Evolutionary conservation across 2,113 vertebrate species (phyloP), one percentile per base, ranked within the genome.

Genomic region (Alectura lathami): DNA sequence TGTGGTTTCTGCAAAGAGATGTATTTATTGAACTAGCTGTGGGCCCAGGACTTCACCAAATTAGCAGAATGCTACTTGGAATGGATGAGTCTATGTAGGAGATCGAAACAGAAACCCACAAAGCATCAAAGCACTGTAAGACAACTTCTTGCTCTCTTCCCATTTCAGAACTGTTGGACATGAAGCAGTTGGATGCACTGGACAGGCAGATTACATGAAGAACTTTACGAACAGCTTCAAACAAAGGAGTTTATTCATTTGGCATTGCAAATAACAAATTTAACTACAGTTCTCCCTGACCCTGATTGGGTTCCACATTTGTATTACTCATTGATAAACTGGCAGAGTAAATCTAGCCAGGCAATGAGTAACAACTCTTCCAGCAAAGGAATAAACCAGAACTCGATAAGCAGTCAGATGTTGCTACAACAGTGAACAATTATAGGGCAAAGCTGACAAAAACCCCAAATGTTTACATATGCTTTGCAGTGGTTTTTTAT

Each of bases 21-120:
- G 9, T 63, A 93, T 95, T 95, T 96, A 81, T 69, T 89, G 88
- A 96, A 88, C 94, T 84, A 94, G 62, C 72, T 77, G 48, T 16
- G 91, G 59, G 93, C 67, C 50, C 85, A 76, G 48, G 94, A 89
- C 83, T 96, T 91, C 95, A 96, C 32, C 70, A 83, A 69, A 95
- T 94, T 76, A 88, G 84, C 60, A 64, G 88, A 90, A 88, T 3
- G 13, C 94, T 94, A 38, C 97, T 95, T 87, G 85, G 60, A 88
- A 89, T 83, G 74, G 64, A 90, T 69, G 89, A 91, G 73, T 94
- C 85, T 73, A 34, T n/a, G 84, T 14, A 57, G 64, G 66, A 54
- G 59, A 94, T 74, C 84, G 68, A 85, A 93, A 73, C 53, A 91
- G 88, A 93, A 93, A 91, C 21, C 79, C 95, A 83, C 29, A 8